Evolutionary conservation across 2,113 vertebrate genomes (phyloP).

Genomic region (Trematocara variabile): DNA sequence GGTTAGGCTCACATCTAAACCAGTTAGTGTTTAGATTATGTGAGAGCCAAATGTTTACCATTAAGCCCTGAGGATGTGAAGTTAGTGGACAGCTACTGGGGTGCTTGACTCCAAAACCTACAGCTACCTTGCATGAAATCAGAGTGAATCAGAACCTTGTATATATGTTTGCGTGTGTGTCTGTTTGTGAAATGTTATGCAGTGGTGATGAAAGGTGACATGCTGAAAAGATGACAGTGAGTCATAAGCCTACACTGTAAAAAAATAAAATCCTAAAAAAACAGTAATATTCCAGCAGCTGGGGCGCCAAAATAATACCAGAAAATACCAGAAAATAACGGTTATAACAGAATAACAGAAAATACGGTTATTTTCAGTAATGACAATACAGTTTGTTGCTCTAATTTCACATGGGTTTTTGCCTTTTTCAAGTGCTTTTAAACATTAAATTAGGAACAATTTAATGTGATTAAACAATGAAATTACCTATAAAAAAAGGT

Average conservation of each 20-base stretch:
- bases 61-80: background rate
- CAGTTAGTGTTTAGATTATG: background rate
- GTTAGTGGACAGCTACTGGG: background rate
- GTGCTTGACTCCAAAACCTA: background rate
- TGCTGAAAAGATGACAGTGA: slow-evolving; percentile 92
- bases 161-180: background rate
- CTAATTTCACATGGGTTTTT: no score
- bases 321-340: no score
- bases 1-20: background rate
- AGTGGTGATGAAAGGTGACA: slow-evolving; percentile 97
- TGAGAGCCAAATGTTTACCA: background rate
- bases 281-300: no score
- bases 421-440: no score
- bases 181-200: slow-evolving; percentile 83
- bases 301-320: no score
- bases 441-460: no score
- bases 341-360: no score
- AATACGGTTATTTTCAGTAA: no score
- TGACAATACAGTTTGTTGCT: no score
- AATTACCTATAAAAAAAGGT: no score
- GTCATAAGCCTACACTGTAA: slow-evolving; percentile 77
- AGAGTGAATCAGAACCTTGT: background rate
- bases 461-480: no score
- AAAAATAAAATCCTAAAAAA: no score
- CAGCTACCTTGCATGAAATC: background rate